phyloP scores from a whole-genome alignment of 1,140 invertebrate genomes.

The Bombus sylvicola region DNA sequence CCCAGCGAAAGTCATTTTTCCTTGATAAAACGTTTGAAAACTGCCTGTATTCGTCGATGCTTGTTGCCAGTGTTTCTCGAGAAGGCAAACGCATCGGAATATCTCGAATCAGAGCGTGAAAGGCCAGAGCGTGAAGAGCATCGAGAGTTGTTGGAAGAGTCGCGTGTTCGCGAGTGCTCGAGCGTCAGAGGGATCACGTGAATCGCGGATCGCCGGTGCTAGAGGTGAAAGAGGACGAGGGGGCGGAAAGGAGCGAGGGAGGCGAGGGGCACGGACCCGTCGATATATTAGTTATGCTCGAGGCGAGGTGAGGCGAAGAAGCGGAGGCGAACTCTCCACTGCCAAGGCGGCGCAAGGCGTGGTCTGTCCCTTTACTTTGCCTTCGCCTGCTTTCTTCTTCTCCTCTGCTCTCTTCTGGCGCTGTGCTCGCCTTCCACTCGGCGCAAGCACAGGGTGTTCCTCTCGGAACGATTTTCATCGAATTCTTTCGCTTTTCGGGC shows the following conservation, averaged over 20 bases:
- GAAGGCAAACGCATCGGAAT: neutral
- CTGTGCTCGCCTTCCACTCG: conserved; percentile 19
- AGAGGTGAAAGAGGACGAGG: conserved; percentile 25
- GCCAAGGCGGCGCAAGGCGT: conserved; percentile 68
- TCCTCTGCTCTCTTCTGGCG: conserved; percentile 20
- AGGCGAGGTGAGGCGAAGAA: conserved; percentile 62
- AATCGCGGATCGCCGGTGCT: conserved; percentile 39
- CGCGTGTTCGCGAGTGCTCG: conserved; percentile 1
- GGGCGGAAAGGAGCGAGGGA: neutral
- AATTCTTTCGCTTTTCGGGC: too few relatives aligned
- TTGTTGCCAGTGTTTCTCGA: neutral
- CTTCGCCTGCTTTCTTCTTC: conserved; percentile 49
- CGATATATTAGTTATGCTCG: conserved; percentile 68
- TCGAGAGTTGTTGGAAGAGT: neutral
- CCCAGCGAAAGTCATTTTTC: too few relatives aligned
- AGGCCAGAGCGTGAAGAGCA: neutral
- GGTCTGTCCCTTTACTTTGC: conserved; percentile 69
- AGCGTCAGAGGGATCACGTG: conserved; percentile 46
- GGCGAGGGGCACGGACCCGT: conserved; percentile 21
- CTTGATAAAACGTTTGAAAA: too few relatives aligned
- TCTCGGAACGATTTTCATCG: neutral
- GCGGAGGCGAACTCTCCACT: conserved; percentile 63
- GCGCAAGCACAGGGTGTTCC: conserved; percentile 25
- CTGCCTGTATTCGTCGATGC: neutral
- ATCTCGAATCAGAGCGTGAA: neutral